A percentile compares a stretch with the other conserved stretches of the same genome.
phyloP scores from a whole-genome alignment of 2,797 vertebrate species.

The Halcyon chelicuti region DNA sequence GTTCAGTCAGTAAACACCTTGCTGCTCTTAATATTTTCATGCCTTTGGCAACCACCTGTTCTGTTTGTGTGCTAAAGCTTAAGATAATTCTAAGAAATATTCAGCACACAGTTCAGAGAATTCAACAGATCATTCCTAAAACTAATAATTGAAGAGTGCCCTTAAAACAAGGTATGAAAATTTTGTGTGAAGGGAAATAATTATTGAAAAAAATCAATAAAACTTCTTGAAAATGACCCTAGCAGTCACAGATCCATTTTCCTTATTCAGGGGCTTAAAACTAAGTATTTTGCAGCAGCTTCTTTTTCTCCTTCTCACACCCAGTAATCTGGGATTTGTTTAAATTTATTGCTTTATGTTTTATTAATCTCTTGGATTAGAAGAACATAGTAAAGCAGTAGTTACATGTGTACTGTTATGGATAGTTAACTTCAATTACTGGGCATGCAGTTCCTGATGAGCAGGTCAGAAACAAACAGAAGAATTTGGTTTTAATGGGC shows the following conservation, averaged over 20 bases:
- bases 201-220: neutral
- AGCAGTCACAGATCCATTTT: neutral
- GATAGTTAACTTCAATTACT: conserved; percentile 14
- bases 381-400: neutral
- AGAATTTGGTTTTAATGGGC: neutral
- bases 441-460: neutral
- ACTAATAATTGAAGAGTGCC: neutral
- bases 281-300: neutral
- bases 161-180: neutral
- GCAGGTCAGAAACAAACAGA: neutral
- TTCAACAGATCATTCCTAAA: neutral
- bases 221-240: neutral
- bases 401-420: neutral
- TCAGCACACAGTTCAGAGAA: neutral
- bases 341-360: neutral
- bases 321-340: neutral
- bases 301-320: neutral
- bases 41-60: conserved; percentile 2
- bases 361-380: neutral
- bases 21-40: neutral
- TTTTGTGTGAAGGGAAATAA: neutral
- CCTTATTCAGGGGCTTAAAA: neutral
- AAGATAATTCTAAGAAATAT: neutral
- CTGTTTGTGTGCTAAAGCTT: neutral
- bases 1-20: neutral